Conservation (phyloP, 2,113 vertebrate genomes). For the Tragelaphus scriptus region DNA sequence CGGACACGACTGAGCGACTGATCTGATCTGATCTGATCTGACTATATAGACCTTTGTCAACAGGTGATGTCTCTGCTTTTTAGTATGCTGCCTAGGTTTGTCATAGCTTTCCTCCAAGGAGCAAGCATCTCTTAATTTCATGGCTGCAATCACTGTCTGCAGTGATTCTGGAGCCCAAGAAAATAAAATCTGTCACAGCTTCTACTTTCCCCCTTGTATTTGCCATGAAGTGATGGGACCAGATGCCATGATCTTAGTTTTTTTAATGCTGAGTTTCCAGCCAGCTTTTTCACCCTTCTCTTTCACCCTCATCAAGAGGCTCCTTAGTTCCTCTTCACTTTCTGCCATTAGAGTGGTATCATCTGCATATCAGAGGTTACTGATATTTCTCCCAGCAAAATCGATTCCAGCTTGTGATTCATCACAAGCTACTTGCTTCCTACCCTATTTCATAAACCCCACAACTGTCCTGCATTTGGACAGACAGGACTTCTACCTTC, state of each 20-base stretch:
- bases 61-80: not conserved
- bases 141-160: not conserved
- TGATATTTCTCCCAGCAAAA: not conserved
- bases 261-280: not conserved
- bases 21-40: no score
- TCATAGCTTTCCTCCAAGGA: not conserved
- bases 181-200: not conserved
- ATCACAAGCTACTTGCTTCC: not conserved
- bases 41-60: not conserved
- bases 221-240: not conserved
- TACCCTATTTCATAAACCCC: not conserved
- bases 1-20: no score
- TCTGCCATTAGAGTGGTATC: not conserved
- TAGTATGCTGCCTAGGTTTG: not conserved
- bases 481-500: not conserved
- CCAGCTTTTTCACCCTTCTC: not conserved
- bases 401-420: not conserved
- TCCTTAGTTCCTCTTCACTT: not conserved
- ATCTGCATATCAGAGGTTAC: not conserved
- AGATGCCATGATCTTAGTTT: not conserved
- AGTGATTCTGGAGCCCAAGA: not conserved
- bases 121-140: not conserved
- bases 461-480: not conserved
- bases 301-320: not conserved
- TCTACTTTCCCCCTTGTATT: not conserved